Percentiles rank a stretch among this genome's conserved stretches.
These are phyloP conservation scores for Eonycteris spelaea DNA, from an alignment of 2,113 vertebrate species.

Conservation along the genomic window DNA sequence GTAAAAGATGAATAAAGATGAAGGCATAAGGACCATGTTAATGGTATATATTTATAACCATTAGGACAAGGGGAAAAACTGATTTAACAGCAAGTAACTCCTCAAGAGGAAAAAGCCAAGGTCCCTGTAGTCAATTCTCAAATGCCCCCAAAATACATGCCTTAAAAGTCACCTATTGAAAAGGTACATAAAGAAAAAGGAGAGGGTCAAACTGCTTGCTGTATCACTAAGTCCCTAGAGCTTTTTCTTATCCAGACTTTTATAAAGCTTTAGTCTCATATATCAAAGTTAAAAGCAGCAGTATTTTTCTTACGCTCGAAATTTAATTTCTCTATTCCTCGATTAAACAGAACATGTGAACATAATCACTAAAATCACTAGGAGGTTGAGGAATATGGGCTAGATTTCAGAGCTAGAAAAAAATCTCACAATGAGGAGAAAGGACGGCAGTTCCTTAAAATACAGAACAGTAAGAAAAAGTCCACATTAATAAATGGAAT, in stretches of 20 bases:
- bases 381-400: background rate
- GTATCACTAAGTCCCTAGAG: background rate
- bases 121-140: background rate
- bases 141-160: background rate
- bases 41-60: background rate
- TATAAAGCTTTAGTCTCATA: background rate
- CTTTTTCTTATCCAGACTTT: background rate
- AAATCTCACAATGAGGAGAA: background rate
- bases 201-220: background rate
- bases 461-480: background rate
- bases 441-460: background rate
- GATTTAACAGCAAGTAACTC: background rate
- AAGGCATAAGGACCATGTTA: background rate
- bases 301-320: background rate
- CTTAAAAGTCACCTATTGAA: background rate
- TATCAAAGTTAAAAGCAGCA: background rate
- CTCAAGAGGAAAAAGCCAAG: background rate
- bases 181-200: background rate
- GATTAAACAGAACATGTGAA: background rate
- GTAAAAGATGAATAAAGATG: background rate
- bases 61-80: background rate
- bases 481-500: background rate
- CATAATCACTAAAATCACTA: background rate
- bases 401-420: background rate
- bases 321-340: background rate